Evolutionary conservation across 2,113 vertebrate genomes (phyloP), one percentile per base, ranked within the genome.

Genomic region (Dendrocopos noguchii): DNA sequence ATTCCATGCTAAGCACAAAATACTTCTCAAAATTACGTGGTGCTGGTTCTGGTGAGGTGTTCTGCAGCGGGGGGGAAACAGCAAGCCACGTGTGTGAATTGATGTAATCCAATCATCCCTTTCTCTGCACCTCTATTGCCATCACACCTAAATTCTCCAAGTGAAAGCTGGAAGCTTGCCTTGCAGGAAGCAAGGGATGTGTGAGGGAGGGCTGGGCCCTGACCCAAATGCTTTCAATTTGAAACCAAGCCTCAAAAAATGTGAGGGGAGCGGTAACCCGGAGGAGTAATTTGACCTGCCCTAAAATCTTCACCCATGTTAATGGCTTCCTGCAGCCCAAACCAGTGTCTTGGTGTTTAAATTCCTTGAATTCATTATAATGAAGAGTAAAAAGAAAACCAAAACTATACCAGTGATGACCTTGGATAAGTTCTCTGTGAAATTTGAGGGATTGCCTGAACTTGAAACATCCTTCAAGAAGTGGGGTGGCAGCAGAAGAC

Each of bases 21-120:
- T 4, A 10, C 15, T 42, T 63, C 7, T 47, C 50, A 29, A 44
- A 72, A 11, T 1, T 3, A 15, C 2, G 3, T 5, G 0, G 1
- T 3, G 36, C 52, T 66, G 36, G 4, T 50, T 50, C 76, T 36
- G 27, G 5, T 20, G 33, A 13, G n/a, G 27, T 12, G 7, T 34
- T 47, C 5, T 57, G 28, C 6, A 17, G 36, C 8, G 34, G 34
- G 34, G 34, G 42, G 42, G 42, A 15, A 15, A 42, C 15, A 44
- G 39, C 39, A 73, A 53, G 12, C 68, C 10, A 3, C 18, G 10
- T 28, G 10, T 28, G 18, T 42, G 72, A 79, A 76, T 42, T 19
- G 56, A 7, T 27, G 20, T 6, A 10, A 59, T 44, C 68, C 33
- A 47, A 3, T 53, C 15, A 64, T 33, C 36, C 55, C 34, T 21